Base-by-base conservation (phyloP, 2,888 invertebrate genomes). In the Steinernema carpocapsae region DNA sequence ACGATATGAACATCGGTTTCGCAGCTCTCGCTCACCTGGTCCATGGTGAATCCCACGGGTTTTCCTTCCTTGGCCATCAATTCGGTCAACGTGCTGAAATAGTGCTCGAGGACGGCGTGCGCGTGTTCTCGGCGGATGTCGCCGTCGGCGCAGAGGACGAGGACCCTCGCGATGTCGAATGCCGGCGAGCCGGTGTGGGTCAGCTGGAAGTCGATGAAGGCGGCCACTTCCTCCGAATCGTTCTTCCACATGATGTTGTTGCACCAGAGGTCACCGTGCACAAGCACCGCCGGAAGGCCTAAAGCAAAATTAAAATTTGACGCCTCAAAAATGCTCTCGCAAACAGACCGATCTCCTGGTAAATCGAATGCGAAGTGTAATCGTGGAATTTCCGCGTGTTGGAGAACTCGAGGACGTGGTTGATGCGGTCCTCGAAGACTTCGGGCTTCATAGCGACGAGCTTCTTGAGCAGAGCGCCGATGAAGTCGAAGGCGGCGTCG, bases 151-250 rank as follows among this genome's bases (percentile, higher is more conserved):
- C 56, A 56, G 56, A 14, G 26, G 7, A 56, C 56, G 56, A 56
- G 56, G 6, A 56, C 26, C 26, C 56, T 3, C 10, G 56, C 56
- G 2, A 56, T 3, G 26, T 56, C 56, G 6, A 24, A 4, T 26
- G 56, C 56, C 12, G 19, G 56, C 24, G 2, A 24, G 7, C 56
- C 56, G 6, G 26, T 7, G 26, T 56, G 56, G 6, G 6, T 6
- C 2, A 56, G 4, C 26, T 56, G 56, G 56, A 56, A 56, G 26
- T 56, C 56, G 56, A 56, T 56, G 17, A 56, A 22, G 3, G 56
- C 56, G 3, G 56, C 56, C 2, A 56, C 56, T 24, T 56, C 56
- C 2, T 22, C 17, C 2, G 19, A 14, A 26, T 56, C 56, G 6
- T 22, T 22, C 24, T 26, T 10, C 56, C 56, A 56, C 22, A 56